A percentile compares a stretch with the other conserved stretches of the same genome.
phyloP scores from a whole-genome alignment of 2,113 vertebrate species.

The Oncorhynchus clarkii region DNA sequence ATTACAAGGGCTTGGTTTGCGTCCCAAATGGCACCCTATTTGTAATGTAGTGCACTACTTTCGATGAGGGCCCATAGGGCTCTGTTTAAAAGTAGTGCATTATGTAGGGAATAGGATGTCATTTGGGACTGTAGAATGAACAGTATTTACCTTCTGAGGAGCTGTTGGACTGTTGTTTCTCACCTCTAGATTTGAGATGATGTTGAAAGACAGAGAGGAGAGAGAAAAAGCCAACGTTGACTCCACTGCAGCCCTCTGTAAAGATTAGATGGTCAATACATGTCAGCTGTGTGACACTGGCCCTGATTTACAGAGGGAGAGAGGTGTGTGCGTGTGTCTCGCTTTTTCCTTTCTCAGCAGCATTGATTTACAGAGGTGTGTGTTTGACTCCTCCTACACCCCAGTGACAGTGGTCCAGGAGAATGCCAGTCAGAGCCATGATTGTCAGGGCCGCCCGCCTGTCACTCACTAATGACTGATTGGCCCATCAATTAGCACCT shows the following conservation, averaged over 20 bases:
- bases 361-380: background rate
- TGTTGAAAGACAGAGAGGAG: background rate
- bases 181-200: conserved; percentile 36
- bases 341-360: background rate
- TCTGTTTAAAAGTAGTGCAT: too few species aligned
- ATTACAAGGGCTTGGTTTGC: background rate
- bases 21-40: too few species aligned
- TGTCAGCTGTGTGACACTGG: conserved; percentile 54
- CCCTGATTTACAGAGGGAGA: conserved; percentile 41
- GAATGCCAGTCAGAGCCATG: conserved; percentile 65
- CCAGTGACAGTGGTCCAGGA: conserved; percentile 61
- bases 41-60: too few species aligned
- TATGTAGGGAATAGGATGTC: too few species aligned
- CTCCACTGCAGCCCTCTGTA: conserved; percentile 13
- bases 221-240: conserved; percentile 11
- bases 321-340: conserved; percentile 28
- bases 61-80: too few species aligned
- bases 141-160: background rate
- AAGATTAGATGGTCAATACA: conserved; percentile 66
- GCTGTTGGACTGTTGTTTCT: background rate
- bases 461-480: conserved; percentile 69
- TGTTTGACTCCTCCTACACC: conserved; percentile 40
- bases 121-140: too few species aligned
- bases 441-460: conserved; percentile 53
- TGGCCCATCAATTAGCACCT: conserved; percentile 68